phyloP scores from a whole-genome alignment of 1,140 invertebrate genomes.

The Teleogryllus occipitalis region DNA sequence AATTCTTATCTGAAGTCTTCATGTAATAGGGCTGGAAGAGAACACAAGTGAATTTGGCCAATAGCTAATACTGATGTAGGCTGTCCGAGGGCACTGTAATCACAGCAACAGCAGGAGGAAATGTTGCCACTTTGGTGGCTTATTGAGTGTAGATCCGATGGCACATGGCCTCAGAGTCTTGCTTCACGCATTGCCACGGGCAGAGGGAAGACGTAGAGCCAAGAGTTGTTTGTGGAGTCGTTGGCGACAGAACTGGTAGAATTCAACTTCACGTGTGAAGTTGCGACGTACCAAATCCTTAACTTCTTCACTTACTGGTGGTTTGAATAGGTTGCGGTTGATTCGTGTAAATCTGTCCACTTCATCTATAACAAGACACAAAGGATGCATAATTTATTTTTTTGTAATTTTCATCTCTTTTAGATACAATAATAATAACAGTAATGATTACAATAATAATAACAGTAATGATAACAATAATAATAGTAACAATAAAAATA shows the following conservation, averaged over 20 bases:
- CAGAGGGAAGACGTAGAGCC: conserved; percentile 47
- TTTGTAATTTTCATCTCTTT: too few species aligned
- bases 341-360: conserved; percentile 66
- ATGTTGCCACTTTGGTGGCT: not conserved
- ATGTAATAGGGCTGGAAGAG: too few species aligned
- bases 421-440: too few species aligned
- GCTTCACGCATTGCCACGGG: conserved; percentile 6
- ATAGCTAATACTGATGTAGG: not conserved
- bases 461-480: not conserved
- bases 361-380: conserved; percentile 48
- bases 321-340: conserved; percentile 80
- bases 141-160: not conserved
- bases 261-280: conserved; percentile 83
- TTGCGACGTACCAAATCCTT: conserved; percentile 79
- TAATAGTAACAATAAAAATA: not conserved
- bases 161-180: not conserved
- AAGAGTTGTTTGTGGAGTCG: conserved; percentile 70
- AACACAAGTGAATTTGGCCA: too few species aligned
- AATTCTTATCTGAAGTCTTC: too few species aligned
- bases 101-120: not conserved
- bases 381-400: not conserved
- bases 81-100: not conserved
- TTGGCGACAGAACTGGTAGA: conserved; percentile 84
- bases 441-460: not conserved
- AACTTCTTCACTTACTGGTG: conserved; percentile 72